phyloP scores from a whole-genome alignment of 2,888 invertebrate species.

The Dynastes tityus region DNA sequence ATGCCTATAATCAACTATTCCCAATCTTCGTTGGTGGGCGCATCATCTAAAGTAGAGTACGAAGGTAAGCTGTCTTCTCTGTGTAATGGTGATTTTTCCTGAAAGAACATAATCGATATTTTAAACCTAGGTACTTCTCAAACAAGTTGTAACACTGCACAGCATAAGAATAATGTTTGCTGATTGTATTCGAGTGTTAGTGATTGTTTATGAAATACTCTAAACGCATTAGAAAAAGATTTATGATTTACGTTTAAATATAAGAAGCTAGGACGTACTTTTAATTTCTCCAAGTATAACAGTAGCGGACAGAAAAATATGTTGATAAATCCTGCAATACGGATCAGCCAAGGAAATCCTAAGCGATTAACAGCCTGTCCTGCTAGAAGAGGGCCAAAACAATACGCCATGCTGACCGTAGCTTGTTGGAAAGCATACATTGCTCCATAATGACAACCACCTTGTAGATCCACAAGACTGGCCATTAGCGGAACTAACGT shows the following conservation, averaged over 20 bases:
- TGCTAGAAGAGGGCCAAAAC: conserved; percentile 83
- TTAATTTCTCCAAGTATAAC: conserved; percentile 68
- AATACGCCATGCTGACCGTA: conserved; percentile 86
- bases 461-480: conserved; percentile 77
- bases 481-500: conserved; percentile 86
- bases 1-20: conserved; percentile 2
- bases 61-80: conserved; percentile 47
- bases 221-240: no score
- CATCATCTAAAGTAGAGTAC: conserved; percentile 46
- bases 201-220: no score
- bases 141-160: no score
- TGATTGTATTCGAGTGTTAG: no score
- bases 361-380: conserved; percentile 80
- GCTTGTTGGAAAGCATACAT: conserved; percentile 90
- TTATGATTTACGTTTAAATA: no score
- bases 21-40: conserved; percentile 40
- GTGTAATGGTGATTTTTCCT: conserved; percentile 35
- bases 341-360: conserved; percentile 84
- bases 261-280: conserved; percentile 8
- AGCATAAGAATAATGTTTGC: no score
- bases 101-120: background rate
- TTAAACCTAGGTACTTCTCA: no score
- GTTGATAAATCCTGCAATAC: conserved; percentile 80
- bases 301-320: conserved; percentile 80
- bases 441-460: conserved; percentile 80